Percentiles rank a stretch among this genome's conserved stretches.
Conservation (phyloP, 2,113 vertebrate species). For the Fulica atra region DNA sequence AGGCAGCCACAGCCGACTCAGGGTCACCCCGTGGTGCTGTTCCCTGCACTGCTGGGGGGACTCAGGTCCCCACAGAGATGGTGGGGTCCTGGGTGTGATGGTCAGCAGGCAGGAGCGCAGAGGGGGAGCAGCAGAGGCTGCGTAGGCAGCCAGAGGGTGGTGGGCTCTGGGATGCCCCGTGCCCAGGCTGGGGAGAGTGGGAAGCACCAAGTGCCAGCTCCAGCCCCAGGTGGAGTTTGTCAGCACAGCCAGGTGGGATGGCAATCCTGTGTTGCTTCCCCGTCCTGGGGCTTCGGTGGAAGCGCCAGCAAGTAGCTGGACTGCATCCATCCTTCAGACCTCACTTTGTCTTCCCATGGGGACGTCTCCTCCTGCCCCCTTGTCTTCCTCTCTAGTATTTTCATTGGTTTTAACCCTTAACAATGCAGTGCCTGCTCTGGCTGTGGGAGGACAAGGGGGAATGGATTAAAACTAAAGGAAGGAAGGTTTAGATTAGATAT, state of each 20-base stretch:
- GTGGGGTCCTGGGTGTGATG: too few species aligned
- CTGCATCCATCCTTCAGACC: background rate
- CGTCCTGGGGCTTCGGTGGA: background rate
- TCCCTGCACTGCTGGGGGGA: accelerated
- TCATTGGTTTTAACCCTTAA: background rate
- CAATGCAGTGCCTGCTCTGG: background rate
- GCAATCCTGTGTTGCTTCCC: background rate
- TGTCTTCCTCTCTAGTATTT: background rate
- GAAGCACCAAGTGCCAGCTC: background rate
- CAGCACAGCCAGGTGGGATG: accelerated
- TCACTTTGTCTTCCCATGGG: background rate
- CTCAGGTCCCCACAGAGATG: accelerated
- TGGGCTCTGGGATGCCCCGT: background rate
- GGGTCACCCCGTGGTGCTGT: accelerated
- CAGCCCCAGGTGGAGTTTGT: background rate
- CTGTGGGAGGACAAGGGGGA: too few species aligned
- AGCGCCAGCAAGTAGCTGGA: background rate
- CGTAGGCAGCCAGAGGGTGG: background rate
- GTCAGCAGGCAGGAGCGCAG: background rate
- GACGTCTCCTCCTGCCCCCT: background rate
- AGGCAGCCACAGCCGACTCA: background rate
- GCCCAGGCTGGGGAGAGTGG: accelerated
- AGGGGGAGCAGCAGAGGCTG: background rate
- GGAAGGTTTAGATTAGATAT: too few species aligned
- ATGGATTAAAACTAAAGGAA: too few species aligned